These are phyloP conservation scores for Cyrtorhinus lividipennis DNA, from an alignment of 1,140 invertebrate genomes.

Conservation along the genomic window DNA sequence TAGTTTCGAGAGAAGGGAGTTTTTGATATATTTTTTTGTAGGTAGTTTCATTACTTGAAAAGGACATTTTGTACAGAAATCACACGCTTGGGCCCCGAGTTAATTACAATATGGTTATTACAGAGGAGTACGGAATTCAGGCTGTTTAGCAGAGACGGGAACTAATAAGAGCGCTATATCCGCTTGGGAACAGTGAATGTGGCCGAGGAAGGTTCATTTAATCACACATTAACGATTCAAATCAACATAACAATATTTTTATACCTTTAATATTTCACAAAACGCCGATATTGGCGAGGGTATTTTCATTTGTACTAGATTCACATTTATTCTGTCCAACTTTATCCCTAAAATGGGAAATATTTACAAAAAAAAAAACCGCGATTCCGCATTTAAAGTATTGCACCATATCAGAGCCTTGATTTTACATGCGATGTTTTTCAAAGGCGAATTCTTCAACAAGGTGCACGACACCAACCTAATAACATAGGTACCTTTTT, in stretches of 20 bases:
- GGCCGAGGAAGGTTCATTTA: neutral
- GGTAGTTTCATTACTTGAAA: neutral
- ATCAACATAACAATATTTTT: neutral
- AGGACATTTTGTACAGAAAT: neutral
- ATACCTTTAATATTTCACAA: neutral
- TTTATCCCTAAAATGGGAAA: no score
- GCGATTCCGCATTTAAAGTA: no score
- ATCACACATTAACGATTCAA: no score
- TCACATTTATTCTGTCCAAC: no score
- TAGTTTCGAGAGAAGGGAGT: neutral
- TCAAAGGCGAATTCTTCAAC: no score
- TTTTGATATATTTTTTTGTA: neutral
- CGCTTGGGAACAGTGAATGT: neutral
- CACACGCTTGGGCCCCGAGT: constrained; percentile 2
- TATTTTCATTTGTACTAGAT: no score
- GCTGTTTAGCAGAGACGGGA: neutral
- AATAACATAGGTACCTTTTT: no score
- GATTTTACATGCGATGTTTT: no score
- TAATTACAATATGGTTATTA: neutral
- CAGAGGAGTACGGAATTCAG: neutral
- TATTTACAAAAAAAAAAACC: no score
- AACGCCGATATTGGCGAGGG: no score
- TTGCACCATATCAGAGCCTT: no score
- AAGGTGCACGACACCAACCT: no score
- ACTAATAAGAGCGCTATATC: neutral